These are phyloP conservation scores for Halyomorpha halys DNA, from an alignment of 1,140 invertebrate genomes.

Conservation along the genomic window DNA sequence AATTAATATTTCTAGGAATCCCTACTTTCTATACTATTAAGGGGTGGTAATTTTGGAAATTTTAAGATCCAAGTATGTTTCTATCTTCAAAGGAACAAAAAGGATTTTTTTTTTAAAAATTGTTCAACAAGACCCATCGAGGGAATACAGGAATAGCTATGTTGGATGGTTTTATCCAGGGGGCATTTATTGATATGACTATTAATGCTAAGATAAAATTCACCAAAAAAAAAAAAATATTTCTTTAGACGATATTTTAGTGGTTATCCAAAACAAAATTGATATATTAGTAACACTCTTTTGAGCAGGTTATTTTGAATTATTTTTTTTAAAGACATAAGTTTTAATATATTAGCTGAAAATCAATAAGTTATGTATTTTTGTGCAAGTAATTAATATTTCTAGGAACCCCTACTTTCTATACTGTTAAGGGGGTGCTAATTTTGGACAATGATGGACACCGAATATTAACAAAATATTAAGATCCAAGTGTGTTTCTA, in stretches of 20 bases:
- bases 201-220: too few relatives aligned
- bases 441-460: slow-evolving; percentile 98
- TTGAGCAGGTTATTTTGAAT: neutral
- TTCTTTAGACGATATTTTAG: too few relatives aligned
- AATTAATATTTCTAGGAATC: slow-evolving; percentile 53
- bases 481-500: slow-evolving; percentile 79
- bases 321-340: neutral
- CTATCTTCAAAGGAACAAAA: slow-evolving; percentile 90
- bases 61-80: slow-evolving; percentile 86
- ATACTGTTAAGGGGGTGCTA: slow-evolving; percentile 88
- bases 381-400: neutral
- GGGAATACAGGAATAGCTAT: slow-evolving; percentile 96
- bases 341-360: neutral
- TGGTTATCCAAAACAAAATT: too few relatives aligned
- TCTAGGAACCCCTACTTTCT: slow-evolving; percentile 77
- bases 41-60: slow-evolving; percentile 97
- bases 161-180: too few relatives aligned
- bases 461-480: slow-evolving; percentile 93
- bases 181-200: too few relatives aligned
- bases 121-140: slow-evolving; percentile 94
- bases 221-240: too few relatives aligned
- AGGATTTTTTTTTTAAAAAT: slow-evolving; percentile 92
- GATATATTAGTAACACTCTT: too few relatives aligned
- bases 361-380: neutral
- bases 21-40: slow-evolving; percentile 83